phyloP scores from a whole-genome alignment of 1,140 invertebrate species.

The Asbolus verrucosus region DNA sequence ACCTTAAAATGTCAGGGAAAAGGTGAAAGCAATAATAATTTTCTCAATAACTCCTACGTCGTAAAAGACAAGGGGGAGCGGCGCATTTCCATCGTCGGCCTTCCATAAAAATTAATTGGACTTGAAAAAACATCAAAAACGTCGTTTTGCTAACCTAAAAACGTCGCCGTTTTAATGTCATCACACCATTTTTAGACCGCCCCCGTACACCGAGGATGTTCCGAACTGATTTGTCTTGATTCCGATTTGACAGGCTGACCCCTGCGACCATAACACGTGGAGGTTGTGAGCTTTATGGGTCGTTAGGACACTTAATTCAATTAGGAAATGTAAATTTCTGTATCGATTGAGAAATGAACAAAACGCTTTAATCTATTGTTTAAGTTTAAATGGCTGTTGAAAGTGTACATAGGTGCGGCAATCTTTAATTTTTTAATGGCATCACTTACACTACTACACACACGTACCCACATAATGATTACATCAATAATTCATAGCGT shows the following conservation, averaged over 20 bases:
- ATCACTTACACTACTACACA: constrained; percentile 39
- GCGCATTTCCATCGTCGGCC: too few relatives aligned
- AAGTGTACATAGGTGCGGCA: constrained; percentile 23
- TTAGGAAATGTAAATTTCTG: constrained; percentile 36
- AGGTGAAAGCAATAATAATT: too few relatives aligned
- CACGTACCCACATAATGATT: constrained; percentile 15
- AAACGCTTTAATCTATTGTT: constrained; percentile 20
- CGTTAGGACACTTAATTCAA: constrained; percentile 10
- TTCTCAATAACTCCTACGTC: too few relatives aligned
- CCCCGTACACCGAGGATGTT: too few relatives aligned
- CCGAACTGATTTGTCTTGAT: background rate
- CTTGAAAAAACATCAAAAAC: too few relatives aligned
- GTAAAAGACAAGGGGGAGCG: too few relatives aligned
- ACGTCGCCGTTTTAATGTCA: background rate
- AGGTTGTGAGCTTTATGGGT: too few relatives aligned
- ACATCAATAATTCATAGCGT: constrained; percentile 30
- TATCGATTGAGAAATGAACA: constrained; percentile 19
- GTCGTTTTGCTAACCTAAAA: constrained; percentile 1
- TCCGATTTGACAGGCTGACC: background rate
- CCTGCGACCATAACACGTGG: constrained; percentile 1
- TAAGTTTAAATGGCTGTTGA: constrained; percentile 16
- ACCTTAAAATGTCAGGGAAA: too few relatives aligned
- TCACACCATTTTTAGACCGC: too few relatives aligned
- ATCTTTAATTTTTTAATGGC: constrained; percentile 36
- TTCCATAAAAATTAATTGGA: too few relatives aligned